A percentile compares a stretch with the other conserved stretches of the same genome.
These are phyloP conservation scores for Bujurquina vittata DNA, from an alignment of 2,113 vertebrate genomes.

Conservation along the genomic window DNA sequence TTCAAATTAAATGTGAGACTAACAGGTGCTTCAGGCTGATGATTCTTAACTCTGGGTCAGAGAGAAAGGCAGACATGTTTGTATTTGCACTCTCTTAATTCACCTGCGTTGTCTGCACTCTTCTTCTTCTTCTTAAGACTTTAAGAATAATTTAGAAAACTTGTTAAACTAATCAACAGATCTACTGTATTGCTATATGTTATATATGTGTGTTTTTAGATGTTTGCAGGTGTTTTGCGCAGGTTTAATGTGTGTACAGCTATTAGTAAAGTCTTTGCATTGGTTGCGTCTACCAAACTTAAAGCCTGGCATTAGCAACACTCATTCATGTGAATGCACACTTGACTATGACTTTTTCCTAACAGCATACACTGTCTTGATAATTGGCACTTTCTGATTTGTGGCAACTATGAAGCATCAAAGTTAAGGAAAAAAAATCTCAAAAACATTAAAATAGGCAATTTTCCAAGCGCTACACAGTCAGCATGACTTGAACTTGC, in stretches of 20 bases:
- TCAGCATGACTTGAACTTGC: background rate
- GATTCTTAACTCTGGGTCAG: slow-evolving; percentile 28
- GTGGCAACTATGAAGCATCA: background rate
- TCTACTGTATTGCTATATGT: background rate
- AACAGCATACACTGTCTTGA: background rate
- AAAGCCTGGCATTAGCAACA: background rate
- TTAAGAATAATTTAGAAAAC: background rate
- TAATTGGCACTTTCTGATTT: background rate
- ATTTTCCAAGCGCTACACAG: background rate
- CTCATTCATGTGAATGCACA: background rate
- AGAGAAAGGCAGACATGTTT: background rate
- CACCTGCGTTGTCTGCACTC: background rate
- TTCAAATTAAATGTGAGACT: slow-evolving; percentile 40
- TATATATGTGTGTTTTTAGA: background rate
- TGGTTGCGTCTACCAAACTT: background rate
- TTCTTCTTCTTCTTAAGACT: background rate
- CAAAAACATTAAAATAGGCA: background rate
- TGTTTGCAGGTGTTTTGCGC: background rate
- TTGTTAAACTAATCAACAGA: background rate
- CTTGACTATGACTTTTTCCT: background rate
- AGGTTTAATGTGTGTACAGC: background rate
- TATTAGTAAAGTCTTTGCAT: background rate
- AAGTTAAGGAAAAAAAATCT: background rate
- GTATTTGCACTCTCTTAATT: background rate
- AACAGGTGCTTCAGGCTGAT: slow-evolving; percentile 48